A percentile compares a stretch with the other conserved stretches of the same genome.
These are phyloP conservation scores for Aurelia sp. DNA, from an alignment of 30 jellyfish, hydroid and myxozoan species.

Conservation along the genomic window DNA sequence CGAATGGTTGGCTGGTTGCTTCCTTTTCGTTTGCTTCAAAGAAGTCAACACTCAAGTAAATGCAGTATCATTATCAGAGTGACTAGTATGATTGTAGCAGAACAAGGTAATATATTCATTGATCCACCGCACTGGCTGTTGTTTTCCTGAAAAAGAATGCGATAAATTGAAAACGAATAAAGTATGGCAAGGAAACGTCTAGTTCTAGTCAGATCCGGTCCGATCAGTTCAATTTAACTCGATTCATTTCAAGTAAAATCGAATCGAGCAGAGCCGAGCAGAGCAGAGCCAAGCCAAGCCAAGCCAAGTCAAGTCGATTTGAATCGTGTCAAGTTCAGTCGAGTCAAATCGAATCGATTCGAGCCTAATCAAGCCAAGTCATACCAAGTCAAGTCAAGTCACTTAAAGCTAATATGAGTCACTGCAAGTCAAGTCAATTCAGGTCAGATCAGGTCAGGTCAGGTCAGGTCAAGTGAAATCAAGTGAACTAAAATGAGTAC, in stretches of 20 bases:
- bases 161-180: too few relatives aligned
- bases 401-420: not conserved
- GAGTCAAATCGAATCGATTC: not conserved
- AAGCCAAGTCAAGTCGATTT: not conserved
- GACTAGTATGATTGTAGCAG: not conserved
- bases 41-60: too few relatives aligned
- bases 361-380: not conserved
- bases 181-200: not conserved
- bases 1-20: too few relatives aligned
- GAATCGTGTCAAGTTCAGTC: not conserved
- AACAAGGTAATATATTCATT: not conserved
- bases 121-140: conserved; percentile 11
- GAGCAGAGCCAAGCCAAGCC: not conserved
- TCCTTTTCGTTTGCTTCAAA: too few relatives aligned
- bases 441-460: conserved; percentile 11
- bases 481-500: not conserved
- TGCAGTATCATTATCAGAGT: too few relatives aligned
- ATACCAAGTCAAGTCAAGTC: not conserved
- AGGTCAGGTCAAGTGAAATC: not conserved
- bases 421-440: not conserved
- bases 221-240: not conserved
- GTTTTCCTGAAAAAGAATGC: not conserved
- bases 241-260: not conserved
- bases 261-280: not conserved
- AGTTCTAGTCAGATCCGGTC: not conserved